Evolutionary conservation across 1,140 invertebrate genomes (phyloP), one percentile per base, ranked within the genome.

Genomic region (Leptinotarsa defecta): DNA sequence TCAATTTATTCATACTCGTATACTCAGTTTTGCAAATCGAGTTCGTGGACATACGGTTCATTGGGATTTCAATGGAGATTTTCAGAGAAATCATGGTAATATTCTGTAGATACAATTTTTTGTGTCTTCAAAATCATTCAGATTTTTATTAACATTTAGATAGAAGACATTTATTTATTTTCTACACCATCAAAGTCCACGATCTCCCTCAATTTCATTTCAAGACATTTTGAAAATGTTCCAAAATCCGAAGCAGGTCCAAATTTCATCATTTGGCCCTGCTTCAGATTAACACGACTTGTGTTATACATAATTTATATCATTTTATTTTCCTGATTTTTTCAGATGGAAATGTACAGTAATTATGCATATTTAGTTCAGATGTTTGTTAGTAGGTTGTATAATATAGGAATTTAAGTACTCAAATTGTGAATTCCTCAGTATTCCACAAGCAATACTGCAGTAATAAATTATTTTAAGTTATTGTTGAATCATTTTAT

Each of bases 271-370:
- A 57, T 57, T 57, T 57, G 52, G 52, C 15, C 52, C 15, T 57
- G 2, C n/a, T 57, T 57, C n/a, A 8, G 52, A 57, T 19, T 1
- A 57, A 57, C 52, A 57, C 34, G 34, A 43, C 15, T 57, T 19
- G 52, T 57, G 17, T 57, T 57, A 57, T 19, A 57, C 17, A 57
- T 57, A 57, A 57, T 57, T 57, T 57, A 57, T 57, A 57, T 24
- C 74, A 77, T 77, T 77, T 77, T 77, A 77, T 77, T 77, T 74
- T 77, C 71, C 76, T 74, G 76, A 77, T 77, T 74, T 74, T 77
- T 77, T 74, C 74, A 77, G 68, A 74, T 74, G 52, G 71, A 77
- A 69, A 72, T 77, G 76, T 77, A 77, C 76, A 77, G 76, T 71
- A 77, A 71, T 48, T 71, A 71, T 71, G 24, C 67, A 67, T 67